Percentiles rank a stretch among this genome's conserved stretches.
Conservation (phyloP, 2,113 vertebrate species). For the Haemorhous mexicanus region DNA sequence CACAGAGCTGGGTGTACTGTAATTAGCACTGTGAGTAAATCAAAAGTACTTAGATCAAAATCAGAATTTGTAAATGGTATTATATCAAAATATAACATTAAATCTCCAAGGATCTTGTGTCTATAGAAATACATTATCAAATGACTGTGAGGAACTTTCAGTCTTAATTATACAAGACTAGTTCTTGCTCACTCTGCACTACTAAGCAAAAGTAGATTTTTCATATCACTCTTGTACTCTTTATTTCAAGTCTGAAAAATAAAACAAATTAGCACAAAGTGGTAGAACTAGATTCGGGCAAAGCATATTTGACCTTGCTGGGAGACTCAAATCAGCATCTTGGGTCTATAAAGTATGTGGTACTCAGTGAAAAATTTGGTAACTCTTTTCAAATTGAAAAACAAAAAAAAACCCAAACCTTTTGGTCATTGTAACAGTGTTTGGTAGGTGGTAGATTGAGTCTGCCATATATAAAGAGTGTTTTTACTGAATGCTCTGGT, state of each 20-base stretch:
- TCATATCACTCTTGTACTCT: background rate
- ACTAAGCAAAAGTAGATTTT: background rate
- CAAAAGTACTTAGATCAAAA: background rate
- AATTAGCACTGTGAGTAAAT: background rate
- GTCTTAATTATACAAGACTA: background rate
- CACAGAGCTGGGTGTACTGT: background rate
- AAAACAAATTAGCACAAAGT: background rate
- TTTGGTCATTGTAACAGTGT: background rate
- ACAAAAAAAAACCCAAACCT: accelerated
- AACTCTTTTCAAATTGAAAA: background rate
- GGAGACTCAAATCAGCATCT: background rate
- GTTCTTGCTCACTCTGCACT: background rate
- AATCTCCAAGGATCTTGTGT: background rate
- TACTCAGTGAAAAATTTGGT: background rate
- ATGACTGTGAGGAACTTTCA: background rate
- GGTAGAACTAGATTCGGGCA: background rate
- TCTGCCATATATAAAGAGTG: background rate
- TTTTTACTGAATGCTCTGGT: background rate
- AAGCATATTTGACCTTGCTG: background rate
- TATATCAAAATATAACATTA: background rate
- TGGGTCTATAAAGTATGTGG: background rate
- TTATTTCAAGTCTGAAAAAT: background rate
- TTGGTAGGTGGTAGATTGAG: background rate
- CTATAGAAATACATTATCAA: background rate
- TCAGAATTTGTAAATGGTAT: background rate